Base-by-base conservation (phyloP, 2,113 vertebrate genomes). In the Thunnus thynnus region DNA sequence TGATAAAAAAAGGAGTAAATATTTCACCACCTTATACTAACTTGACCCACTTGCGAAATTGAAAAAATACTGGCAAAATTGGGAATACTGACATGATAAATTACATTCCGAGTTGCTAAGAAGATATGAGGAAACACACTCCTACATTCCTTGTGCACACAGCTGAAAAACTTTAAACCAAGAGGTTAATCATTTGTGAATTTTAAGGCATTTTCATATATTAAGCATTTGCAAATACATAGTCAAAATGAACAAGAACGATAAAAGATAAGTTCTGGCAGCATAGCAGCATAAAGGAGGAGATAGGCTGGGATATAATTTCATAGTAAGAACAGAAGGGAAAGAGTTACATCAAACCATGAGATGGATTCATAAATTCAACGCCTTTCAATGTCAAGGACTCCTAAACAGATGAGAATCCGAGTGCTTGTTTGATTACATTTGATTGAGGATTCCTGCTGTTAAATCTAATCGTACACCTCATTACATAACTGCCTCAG, bases 171-270 rank as follows among this genome's bases (percentile, higher is more conserved):
- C 16, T 56, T 36, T n/a, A 41, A 72, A 8, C 8, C 5, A n/a
- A 30, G 1, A 44, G 11, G 51, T 85, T 51, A 84, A 86, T 74
- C 8, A 79, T 70, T 79, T 16, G 44, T 61, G 3, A 4, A 5
- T 18, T 65, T 55, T 7, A 62, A 22, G 44, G 12, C 1, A 47
- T 64, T 68, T 74, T 16, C 1, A 30, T 22, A n/a, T 25, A 16
- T 55, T 46, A 14, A 44, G 27, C 14, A 46, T 51, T 54, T 55
- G 50, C 25, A 58, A 46, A 44, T 44, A 46, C 20, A 55, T 17
- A 44, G 18, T 17, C 48, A 50, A 17, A 5, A 41, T 10, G 20
- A 61, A 46, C 11, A n/a, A 17, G 6, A 18, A 6, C 0, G 10
- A 46, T 2, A 46, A 47, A 46, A 41, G 2, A 41, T 5, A 46